Evolutionary conservation across 2,888 invertebrate genomes (phyloP).

Genomic region (Disparrhopalites patrizii): DNA sequence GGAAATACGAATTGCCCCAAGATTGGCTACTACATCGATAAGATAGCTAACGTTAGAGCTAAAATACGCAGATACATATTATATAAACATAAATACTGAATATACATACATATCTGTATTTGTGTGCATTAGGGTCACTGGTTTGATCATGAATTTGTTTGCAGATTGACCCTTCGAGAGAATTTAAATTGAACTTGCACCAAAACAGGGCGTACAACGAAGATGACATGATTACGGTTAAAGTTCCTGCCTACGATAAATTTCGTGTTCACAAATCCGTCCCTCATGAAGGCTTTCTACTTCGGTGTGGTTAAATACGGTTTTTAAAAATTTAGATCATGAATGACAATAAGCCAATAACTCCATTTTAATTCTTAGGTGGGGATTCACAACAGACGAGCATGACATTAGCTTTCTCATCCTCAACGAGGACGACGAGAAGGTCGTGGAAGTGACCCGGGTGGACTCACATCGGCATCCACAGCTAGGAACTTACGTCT

Average conservation of each 20-base stretch:
- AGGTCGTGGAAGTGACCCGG: background rate
- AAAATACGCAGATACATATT: too few species aligned
- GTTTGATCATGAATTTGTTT: background rate
- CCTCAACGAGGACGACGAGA: background rate
- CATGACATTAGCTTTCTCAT: background rate
- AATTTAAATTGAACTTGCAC: background rate
- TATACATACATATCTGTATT: background rate
- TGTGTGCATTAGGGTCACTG: too few species aligned
- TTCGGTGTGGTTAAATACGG: too few species aligned
- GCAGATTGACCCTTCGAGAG: background rate
- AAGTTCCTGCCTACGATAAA: background rate
- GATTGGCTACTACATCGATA: background rate
- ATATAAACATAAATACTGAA: too few species aligned
- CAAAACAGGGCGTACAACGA: background rate
- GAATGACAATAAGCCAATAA: too few species aligned
- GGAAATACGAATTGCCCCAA: constrained; percentile 7
- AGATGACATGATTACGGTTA: background rate
- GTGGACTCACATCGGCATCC: background rate
- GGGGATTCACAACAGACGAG: constrained; percentile 4
- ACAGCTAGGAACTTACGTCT: background rate
- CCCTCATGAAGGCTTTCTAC: background rate
- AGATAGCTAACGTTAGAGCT: background rate
- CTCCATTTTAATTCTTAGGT: too few species aligned
- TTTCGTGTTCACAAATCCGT: background rate
- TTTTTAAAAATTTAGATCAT: too few species aligned